Conservation (phyloP, 2,797 vertebrate species). For the Ciconia nigra region DNA sequence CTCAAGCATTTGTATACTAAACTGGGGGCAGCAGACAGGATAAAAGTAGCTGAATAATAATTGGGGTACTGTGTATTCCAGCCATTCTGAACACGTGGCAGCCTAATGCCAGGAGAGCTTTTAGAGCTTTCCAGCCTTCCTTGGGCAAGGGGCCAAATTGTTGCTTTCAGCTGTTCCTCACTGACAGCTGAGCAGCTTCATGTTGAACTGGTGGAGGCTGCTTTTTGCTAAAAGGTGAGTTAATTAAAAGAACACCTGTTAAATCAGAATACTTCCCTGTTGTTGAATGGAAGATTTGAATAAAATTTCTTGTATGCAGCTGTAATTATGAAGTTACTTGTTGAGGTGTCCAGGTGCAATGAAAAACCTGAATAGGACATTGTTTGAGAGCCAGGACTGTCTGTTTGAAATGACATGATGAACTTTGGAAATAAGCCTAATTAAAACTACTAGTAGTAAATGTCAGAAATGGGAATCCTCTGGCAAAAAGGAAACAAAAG, state of each 20-base stretch:
- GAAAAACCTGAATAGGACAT: not conserved
- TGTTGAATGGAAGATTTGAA: not conserved
- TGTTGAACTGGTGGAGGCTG: not conserved
- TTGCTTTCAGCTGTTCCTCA: constrained; percentile 12
- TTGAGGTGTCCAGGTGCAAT: not conserved
- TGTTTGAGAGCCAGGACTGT: not conserved
- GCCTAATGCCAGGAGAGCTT: constrained; percentile 37
- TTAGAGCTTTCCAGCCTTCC: constrained; percentile 29
- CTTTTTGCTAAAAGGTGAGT: constrained; percentile 5
- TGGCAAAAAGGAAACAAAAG: constrained; percentile 2
- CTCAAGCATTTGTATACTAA: not conserved
- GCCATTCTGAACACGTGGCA: constrained; percentile 34
- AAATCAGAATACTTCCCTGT: not conserved
- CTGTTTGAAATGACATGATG: not conserved
- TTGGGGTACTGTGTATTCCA: constrained; percentile 26
- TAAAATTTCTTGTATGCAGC: not conserved
- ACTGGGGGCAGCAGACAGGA: not conserved
- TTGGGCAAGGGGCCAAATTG: not conserved
- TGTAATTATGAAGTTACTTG: not conserved
- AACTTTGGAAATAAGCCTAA: not conserved
- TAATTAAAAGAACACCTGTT: not conserved
- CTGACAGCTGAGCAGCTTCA: constrained; percentile 12
- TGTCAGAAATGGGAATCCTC: not conserved
- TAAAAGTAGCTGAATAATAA: constrained; percentile 47
- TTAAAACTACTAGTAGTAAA: not conserved